These are phyloP conservation scores for Gnatocerus cornutus DNA, from an alignment of 2,888 invertebrate genomes.

Conservation along the genomic window DNA sequence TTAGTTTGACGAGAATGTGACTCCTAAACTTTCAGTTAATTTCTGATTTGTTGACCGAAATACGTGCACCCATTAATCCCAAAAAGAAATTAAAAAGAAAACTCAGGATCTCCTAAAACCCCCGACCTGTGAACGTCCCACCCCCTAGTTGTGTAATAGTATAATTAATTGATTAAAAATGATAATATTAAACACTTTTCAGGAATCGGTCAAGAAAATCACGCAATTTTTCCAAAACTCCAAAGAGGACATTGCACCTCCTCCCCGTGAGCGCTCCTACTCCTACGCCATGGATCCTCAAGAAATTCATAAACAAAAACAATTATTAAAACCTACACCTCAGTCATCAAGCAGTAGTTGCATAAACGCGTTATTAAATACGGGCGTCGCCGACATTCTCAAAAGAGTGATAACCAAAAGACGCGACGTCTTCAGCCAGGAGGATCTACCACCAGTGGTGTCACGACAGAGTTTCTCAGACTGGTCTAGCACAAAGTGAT, in stretches of 20 bases:
- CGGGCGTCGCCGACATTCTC: slow-evolving; percentile 69
- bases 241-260: slow-evolving; percentile 59
- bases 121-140: no score
- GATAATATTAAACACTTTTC: neutral
- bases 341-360: slow-evolving; percentile 68
- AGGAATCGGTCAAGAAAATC: slow-evolving; percentile 12
- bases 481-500: slow-evolving; percentile 58
- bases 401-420: slow-evolving; percentile 69
- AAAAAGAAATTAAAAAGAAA: neutral
- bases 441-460: slow-evolving; percentile 56
- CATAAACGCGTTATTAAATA: slow-evolving; percentile 68
- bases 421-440: slow-evolving; percentile 62
- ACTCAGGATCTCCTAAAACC: no score
- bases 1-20: no score
- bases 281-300: slow-evolving; percentile 64
- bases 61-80: neutral
- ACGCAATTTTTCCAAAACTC: slow-evolving; percentile 62
- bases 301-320: slow-evolving; percentile 64
- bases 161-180: no score
- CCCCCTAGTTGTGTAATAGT: no score
- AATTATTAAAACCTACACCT: slow-evolving; percentile 58
- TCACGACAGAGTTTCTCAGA: slow-evolving; percentile 68
- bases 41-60: neutral
- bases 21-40: neutral
- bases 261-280: slow-evolving; percentile 64